A percentile compares a stretch with the other conserved stretches of the same genome.
These are phyloP conservation scores for Cherax quadricarinatus DNA, from an alignment of 1,140 invertebrate genomes.

Conservation along the genomic window DNA sequence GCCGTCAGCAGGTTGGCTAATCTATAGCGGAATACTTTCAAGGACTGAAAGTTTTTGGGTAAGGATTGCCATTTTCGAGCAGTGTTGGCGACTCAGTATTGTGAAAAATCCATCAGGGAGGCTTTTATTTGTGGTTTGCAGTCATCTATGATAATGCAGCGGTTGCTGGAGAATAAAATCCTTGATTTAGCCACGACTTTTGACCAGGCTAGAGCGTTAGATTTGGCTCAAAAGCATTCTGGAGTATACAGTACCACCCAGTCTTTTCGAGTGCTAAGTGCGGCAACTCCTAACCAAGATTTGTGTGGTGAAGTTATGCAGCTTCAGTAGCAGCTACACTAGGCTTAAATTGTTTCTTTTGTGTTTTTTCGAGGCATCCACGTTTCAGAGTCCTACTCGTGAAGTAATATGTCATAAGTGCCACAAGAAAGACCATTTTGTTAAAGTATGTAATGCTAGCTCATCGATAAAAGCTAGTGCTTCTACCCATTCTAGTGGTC, in stretches of 20 bases:
- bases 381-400: neutral
- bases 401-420: slow-evolving; percentile 2
- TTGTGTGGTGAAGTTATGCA: neutral
- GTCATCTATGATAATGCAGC: no score
- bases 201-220: slow-evolving; percentile 17
- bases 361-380: neutral
- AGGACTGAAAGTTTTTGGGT: no score
- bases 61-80: no score
- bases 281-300: neutral
- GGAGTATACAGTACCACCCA: no score
- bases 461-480: neutral
- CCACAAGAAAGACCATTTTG: slow-evolving; percentile 23
- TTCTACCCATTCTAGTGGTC: neutral
- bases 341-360: slow-evolving; percentile 30
- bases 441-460: slow-evolving; percentile 7
- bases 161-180: slow-evolving; percentile 29
- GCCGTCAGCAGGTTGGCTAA: no score
- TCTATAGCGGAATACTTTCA: no score
- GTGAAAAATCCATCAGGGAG: no score
- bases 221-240: slow-evolving; percentile 25
- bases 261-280: slow-evolving; percentile 22
- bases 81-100: no score
- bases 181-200: no score
- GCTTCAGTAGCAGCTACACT: neutral
- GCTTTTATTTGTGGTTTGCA: no score